Percentiles rank a stretch among this genome's conserved stretches.
Evolutionary conservation across 2,113 vertebrate species (phyloP).

Genomic region (Heptranchias perlo): DNA sequence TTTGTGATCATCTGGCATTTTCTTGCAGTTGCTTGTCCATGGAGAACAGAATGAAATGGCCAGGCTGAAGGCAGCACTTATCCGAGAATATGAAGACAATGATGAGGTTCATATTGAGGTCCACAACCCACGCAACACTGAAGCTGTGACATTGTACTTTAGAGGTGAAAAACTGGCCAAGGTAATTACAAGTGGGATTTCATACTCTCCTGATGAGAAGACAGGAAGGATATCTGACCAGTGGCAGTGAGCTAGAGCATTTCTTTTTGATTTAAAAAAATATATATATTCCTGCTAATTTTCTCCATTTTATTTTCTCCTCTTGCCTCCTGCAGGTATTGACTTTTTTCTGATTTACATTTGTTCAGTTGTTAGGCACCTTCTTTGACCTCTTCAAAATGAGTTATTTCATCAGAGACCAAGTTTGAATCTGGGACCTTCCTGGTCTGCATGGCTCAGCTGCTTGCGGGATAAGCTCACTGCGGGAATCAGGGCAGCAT

Average conservation of each 20-base stretch:
- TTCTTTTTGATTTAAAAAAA: too few species aligned
- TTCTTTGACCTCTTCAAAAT: background rate
- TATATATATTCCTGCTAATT: background rate
- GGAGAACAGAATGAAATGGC: slow-evolving; percentile 99
- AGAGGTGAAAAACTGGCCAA: slow-evolving; percentile 96
- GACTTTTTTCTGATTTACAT: background rate
- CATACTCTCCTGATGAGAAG: background rate
- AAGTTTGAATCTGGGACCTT: background rate
- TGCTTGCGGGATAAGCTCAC: background rate
- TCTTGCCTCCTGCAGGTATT: background rate
- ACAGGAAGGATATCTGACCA: background rate
- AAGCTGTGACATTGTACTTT: slow-evolving; percentile 93
- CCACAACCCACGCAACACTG: slow-evolving; percentile 92
- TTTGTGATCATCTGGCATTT: slow-evolving; percentile 13
- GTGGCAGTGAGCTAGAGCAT: background rate
- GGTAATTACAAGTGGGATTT: slow-evolving; percentile 55
- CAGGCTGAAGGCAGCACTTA: slow-evolving; percentile 87
- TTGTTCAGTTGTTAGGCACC: background rate
- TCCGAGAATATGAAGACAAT: slow-evolving; percentile 94
- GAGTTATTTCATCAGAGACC: background rate
- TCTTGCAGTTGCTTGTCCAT: slow-evolving; percentile 80
- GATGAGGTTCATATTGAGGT: slow-evolving; percentile 94
- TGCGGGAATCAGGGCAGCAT: background rate
- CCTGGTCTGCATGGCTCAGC: background rate
- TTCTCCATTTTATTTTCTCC: background rate